Evolutionary conservation across 1,140 invertebrate species (phyloP), one percentile per base, ranked within the genome.

Genomic region (Homalodisca vitripennis): DNA sequence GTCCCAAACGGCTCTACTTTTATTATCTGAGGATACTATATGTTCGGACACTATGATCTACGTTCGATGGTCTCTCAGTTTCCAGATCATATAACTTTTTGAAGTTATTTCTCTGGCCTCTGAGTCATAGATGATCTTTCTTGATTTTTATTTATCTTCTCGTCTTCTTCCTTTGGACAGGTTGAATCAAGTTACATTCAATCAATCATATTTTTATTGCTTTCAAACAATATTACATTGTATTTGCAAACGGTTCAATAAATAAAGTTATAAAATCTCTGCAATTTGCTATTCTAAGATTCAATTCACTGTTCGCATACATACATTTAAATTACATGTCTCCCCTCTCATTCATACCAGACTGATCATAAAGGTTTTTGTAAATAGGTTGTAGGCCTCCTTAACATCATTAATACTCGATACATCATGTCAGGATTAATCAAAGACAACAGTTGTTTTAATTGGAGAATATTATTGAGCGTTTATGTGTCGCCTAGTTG

Each of bases 81-180:
- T 60, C n/a, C 55, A 60, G 26, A 30, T 60, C 27, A 30, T 60
- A 60, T 27, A n/a, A 60, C 29, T n/a, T n/a, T 29, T 60, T 60
- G 2, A 60, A 29, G 22, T 26, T 10, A 24, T 27, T 60, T 27
- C 55, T 26, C 6, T 60, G 26, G 27, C 26, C 26, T 60, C 55
- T 12, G 22, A 13, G 24, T 60, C 55, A 27, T 60, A 60, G 55
- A 60, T 6, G 26, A 26, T 12, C 55, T 30, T 53, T n/a, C 34
- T 6, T 41, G 13, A n/a, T 27, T 2, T 13, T 29, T 6, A 29
- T 10, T 13, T 60, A 27, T 24, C 24, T 29, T 60, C 55, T 60
- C n/a, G 24, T 6, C 26, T n/a, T 60, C 26, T 27, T 60, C 6
- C 26, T 6, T n/a, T 27, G 55, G 55, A 29, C 55, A 60, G 55